A percentile compares a stretch with the other conserved stretches of the same genome.
Conservation (phyloP, 2,113 vertebrate genomes). For the Anguilla rostrata region DNA sequence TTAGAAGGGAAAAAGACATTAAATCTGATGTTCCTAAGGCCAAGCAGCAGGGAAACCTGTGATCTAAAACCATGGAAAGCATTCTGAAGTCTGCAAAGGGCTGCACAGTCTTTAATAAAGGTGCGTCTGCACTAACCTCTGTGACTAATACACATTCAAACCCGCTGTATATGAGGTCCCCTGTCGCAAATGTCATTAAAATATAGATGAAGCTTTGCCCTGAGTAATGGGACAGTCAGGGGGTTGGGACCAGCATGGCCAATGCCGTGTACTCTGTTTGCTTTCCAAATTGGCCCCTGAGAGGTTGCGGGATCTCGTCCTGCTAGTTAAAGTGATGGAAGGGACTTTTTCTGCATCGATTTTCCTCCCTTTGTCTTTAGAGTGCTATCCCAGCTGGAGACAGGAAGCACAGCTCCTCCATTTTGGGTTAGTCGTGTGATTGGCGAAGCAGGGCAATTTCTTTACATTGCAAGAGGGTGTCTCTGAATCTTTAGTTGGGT, state of each 20-base stretch:
- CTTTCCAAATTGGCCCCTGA: slow-evolving; percentile 74
- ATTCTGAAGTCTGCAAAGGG: neutral
- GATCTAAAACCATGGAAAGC: neutral
- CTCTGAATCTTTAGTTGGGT: neutral
- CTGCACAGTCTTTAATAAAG: neutral
- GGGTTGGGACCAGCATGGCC: slow-evolving; percentile 29
- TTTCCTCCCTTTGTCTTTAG: slow-evolving; percentile 51
- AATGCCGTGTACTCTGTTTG: slow-evolving; percentile 56
- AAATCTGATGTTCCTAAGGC: too few relatives aligned
- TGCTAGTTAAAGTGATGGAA: slow-evolving; percentile 76
- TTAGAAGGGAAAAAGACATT: neutral
- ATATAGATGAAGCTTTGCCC: slow-evolving; percentile 39
- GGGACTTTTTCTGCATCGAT: slow-evolving; percentile 67
- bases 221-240: slow-evolving; percentile 51
- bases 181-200: slow-evolving; percentile 37
- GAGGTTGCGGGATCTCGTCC: slow-evolving; percentile 51
- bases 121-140: neutral
- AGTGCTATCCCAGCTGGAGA: neutral
- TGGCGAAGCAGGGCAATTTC: neutral
- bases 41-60: neutral
- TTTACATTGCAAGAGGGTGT: neutral
- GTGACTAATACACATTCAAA: neutral
- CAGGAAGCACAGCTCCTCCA: neutral
- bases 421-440: neutral
- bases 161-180: neutral